Evolutionary conservation across 2,797 vertebrate species (phyloP).

Genomic region (Garrulus glandarius): DNA sequence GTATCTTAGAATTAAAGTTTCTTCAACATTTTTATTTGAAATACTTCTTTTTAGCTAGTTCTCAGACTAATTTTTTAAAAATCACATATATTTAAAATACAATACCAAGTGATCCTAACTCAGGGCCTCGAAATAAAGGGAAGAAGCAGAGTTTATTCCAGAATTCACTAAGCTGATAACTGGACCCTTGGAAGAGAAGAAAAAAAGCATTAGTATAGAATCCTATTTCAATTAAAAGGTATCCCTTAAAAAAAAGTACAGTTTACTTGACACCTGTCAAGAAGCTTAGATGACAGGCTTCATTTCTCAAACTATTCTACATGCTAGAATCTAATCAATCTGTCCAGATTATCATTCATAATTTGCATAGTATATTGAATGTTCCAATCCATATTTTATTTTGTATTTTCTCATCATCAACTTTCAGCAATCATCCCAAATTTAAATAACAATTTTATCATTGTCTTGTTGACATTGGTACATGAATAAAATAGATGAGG

Average conservation of each 20-base stretch:
- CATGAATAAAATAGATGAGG: not conserved
- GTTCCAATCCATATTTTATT: slow-evolving; percentile 43
- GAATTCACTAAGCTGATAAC: not conserved
- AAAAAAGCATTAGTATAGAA: not conserved
- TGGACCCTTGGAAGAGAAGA: not conserved
- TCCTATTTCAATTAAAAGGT: slow-evolving; percentile 32
- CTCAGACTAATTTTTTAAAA: not conserved
- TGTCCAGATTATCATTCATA: slow-evolving; percentile 65
- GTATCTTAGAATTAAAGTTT: not conserved
- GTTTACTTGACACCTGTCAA: slow-evolving; percentile 54
- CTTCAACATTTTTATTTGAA: not conserved
- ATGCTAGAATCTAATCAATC: slow-evolving; percentile 56
- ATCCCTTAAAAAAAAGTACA: slow-evolving; percentile 6
- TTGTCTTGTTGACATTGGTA: not conserved
- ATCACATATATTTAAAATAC: not conserved
- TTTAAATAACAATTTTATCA: slow-evolving; percentile 8
- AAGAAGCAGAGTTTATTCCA: not conserved
- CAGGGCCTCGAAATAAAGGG: not conserved
- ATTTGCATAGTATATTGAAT: slow-evolving; percentile 52
- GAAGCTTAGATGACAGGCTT: slow-evolving; percentile 48
- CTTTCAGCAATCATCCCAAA: slow-evolving; percentile 1
- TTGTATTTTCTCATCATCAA: slow-evolving; percentile 39
- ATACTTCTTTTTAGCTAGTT: not conserved
- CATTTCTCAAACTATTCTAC: slow-evolving; percentile 30
- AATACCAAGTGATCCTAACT: not conserved